Base-by-base conservation (phyloP, 2,888 invertebrate species). In the Hecatera dysodea region DNA sequence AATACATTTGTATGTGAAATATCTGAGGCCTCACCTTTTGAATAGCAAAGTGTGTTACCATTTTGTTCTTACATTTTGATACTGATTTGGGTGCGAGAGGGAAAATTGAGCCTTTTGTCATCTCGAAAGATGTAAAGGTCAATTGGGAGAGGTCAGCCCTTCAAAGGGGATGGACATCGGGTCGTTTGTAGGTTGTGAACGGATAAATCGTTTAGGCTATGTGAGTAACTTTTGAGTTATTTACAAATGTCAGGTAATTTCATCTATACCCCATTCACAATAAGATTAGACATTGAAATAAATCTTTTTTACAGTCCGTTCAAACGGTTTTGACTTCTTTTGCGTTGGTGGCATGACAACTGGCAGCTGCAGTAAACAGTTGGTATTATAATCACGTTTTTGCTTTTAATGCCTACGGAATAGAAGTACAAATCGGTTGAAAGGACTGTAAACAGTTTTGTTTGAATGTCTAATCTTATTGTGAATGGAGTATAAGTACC, bases 51-150 rank as follows among this genome's bases (percentile, higher is more conserved):
- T 69, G 29, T 71, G 56, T 67, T 63, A 66, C 67, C 81, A 57
- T 81, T n/a, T 82, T 80, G 80, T 80, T 80, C 68, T 68, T 56
- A 81, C 66, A 80, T 80, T 83, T 83, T 81, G 83, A 79, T 79
- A 68, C 61, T 72, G 76, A 83, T 82, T 76, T 66, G 62, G 78
- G 68, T 77, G 39, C 44, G 72, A 44, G 63, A 53, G 50, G 64
- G 67, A 44, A 62, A 68, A 73, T 65, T 77, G 80, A 80, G 76
- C 57, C 62, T 55, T 57, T 76, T 80, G 65, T 80, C 76, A 63
- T 59, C 46, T 65, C 33, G 39, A 46, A 66, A 67, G 72, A 62
- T 50, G 53, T 65, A 46, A 72, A 67, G 80, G 77, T 80, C 77
- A 67, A 60, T 59, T 55, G 75, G 42, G 46, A 66, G 46, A 63